Evolutionary conservation across 2,113 vertebrate genomes (phyloP), one percentile per base, ranked within the genome.

Genomic region (Oryzias melastigma): DNA sequence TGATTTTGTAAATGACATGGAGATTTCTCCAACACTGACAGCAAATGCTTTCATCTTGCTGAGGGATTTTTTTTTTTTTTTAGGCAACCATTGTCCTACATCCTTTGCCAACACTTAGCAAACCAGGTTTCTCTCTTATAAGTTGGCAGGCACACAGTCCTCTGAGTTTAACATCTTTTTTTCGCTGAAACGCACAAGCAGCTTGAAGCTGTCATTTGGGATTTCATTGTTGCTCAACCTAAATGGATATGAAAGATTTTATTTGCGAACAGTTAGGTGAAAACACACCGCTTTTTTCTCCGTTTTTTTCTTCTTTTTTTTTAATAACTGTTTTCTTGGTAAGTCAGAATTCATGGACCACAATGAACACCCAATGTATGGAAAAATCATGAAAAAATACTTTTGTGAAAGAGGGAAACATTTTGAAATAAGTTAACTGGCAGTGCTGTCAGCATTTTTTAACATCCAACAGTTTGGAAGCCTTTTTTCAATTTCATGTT

Each of bases 401-500:
- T 3, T 35, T 2, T 35, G 35, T 35, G 35, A 35, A 35, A 13
- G 8, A 35, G 35, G 35, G 10, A 35, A 35, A 3, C 7, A 12
- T 10, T 35, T 10, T 3, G 1, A 13, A 35, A 22, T 3, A 35
- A 13, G 2, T 35, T 35, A 12, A 35, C 8, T 35, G 10, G 2
- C 35, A 27, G 17, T 3, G 7, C 57, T 65, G 20, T 29, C 8
- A 41, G 27, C 41, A 54, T 19, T 48, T 14, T 46, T 27, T 29
- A 0, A 27, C 15, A 56, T 2, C 47, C 7, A 14, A 52, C 68
- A 13, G 44, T 15, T 13, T 56, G 16, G 35, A 70, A 41, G 15
- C 47, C 17, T 57, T 49, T 47, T n/a, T 54, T 35, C 22, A 7
- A 47, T 40, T 1, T 14, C 4, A 17, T 52, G 5, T 49, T 79